These are phyloP conservation scores for Temnothorax rugatulus DNA, from an alignment of 2,888 invertebrate genomes.

Conservation along the genomic window DNA sequence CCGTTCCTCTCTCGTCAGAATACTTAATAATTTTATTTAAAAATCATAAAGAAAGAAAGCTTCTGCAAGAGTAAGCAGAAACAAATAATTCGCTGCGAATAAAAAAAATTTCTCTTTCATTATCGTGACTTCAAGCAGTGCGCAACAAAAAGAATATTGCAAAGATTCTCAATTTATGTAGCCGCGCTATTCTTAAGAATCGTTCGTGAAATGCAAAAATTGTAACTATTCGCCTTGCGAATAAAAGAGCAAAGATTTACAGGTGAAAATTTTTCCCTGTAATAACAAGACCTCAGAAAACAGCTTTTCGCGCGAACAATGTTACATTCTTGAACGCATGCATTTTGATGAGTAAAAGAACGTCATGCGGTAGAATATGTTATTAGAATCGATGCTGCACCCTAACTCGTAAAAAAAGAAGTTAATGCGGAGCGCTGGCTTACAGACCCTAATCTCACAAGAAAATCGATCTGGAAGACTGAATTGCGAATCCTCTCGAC, in stretches of 20 bases:
- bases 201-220: background rate
- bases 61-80: background rate
- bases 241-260: conserved; percentile 1
- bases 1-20: background rate
- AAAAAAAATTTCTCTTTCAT: conserved; percentile 13
- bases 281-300: background rate
- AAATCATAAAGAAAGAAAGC: background rate
- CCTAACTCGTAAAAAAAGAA: conserved; percentile 52
- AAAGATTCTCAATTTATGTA: conserved; percentile 7
- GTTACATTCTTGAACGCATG: conserved; percentile 40
- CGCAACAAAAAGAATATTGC: background rate
- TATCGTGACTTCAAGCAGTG: background rate
- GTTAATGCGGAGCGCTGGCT: conserved; percentile 47
- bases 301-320: background rate
- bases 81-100: background rate
- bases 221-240: background rate
- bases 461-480: conserved; percentile 65
- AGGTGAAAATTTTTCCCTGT: background rate
- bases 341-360: conserved; percentile 43
- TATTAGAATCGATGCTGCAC: conserved; percentile 49
- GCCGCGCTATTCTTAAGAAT: conserved; percentile 20
- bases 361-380: conserved; percentile 57
- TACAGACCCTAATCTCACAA: conserved; percentile 63
- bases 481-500: conserved; percentile 46
- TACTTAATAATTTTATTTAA: background rate